These are phyloP conservation scores for Folsomia candida DNA, from an alignment of 2,888 invertebrate species.

Conservation along the genomic window DNA sequence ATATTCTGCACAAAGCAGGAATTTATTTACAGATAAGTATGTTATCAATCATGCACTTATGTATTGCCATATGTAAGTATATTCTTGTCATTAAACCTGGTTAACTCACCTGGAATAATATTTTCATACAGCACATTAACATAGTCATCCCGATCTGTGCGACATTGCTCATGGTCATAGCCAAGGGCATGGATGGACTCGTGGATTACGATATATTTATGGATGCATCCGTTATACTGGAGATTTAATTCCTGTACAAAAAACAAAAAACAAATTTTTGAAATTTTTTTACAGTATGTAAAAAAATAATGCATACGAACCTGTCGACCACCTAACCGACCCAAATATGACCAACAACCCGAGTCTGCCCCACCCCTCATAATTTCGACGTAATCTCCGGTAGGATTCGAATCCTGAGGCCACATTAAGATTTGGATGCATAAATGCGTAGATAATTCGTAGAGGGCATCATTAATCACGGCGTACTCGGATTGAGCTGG, in stretches of 20 bases:
- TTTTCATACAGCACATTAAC: neutral
- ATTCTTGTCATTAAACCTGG: neutral
- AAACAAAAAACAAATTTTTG: too few relatives aligned
- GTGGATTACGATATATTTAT: constrained; percentile 52
- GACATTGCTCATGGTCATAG: constrained; percentile 55
- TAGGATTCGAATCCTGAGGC: constrained; percentile 10
- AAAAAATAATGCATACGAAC: too few relatives aligned
- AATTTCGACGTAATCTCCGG: constrained; percentile 14
- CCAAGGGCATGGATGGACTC: constrained; percentile 56
- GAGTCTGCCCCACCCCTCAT: neutral
- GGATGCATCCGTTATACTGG: constrained; percentile 17
- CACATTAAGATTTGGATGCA: constrained; percentile 3
- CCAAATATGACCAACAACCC: neutral
- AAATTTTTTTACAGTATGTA: too few relatives aligned
- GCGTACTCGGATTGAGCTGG: neutral
- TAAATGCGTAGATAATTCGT: neutral
- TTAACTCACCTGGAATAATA: neutral
- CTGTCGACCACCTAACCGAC: neutral
- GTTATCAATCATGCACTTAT: neutral
- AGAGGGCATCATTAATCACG: neutral
- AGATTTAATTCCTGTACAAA: neutral
- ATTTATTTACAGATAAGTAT: too few relatives aligned
- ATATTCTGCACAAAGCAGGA: neutral
- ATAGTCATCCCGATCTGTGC: constrained; percentile 53
- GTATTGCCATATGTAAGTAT: neutral